phyloP scores from a whole-genome alignment of 2,797 vertebrate genomes.

The Threskiornis aethiopicus region DNA sequence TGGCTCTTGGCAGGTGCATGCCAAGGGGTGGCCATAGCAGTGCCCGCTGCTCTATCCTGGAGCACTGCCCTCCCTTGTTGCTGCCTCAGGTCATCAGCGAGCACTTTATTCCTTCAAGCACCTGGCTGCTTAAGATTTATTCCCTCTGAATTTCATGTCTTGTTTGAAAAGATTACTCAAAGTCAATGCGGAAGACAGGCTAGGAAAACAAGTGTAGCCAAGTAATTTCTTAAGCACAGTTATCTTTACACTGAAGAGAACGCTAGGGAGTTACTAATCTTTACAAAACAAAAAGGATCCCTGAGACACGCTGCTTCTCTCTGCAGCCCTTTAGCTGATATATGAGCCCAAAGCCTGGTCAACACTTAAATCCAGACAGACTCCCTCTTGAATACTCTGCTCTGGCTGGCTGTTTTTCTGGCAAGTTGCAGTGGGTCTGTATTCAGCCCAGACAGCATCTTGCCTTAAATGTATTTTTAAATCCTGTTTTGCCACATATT shows the following conservation, averaged over 20 bases:
- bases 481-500: constrained; percentile 33
- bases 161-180: constrained; percentile 56
- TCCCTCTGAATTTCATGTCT: constrained; percentile 31
- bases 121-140: not conserved
- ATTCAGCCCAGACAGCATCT: not conserved
- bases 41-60: accelerated
- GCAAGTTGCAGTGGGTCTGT: not conserved
- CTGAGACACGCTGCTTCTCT: not conserved
- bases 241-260: constrained; percentile 24
- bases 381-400: constrained; percentile 1
- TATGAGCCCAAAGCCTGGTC: constrained; percentile 14
- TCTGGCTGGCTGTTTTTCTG: not conserved
- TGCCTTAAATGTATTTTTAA: constrained; percentile 16
- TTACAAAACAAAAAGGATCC: constrained; percentile 33
- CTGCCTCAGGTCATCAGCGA: not conserved
- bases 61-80: not conserved
- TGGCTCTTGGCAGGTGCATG: not conserved
- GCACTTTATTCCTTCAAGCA: not conserved
- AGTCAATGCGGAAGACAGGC: constrained; percentile 39
- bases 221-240: constrained; percentile 40
- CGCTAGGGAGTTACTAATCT: constrained; percentile 52
- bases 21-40: not conserved
- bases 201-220: constrained; percentile 44
- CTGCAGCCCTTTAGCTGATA: constrained; percentile 21
- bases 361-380: constrained; percentile 11